phyloP scores from a whole-genome alignment of 2,797 vertebrate species.

The Pangasius djambal region DNA sequence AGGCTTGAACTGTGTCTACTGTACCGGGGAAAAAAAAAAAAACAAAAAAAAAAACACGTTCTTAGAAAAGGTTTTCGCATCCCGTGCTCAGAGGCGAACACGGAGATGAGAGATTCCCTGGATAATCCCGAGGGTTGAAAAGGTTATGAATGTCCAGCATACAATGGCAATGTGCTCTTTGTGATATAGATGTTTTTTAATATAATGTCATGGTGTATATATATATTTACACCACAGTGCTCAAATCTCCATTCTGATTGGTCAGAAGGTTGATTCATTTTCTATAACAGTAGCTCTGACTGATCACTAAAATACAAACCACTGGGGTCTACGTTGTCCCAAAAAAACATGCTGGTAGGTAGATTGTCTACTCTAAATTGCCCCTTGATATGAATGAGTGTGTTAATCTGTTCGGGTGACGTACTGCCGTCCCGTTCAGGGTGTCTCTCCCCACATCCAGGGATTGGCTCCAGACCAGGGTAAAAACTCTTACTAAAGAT shows the following conservation, averaged over 20 bases:
- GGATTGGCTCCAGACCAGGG: neutral
- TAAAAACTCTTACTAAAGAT: neutral
- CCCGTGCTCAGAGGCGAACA: conserved; percentile 32
- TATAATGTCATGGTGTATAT: neutral
- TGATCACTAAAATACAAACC: neutral
- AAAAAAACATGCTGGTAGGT: neutral
- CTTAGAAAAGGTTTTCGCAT: conserved; percentile 43
- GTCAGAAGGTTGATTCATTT: neutral
- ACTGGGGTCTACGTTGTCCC: neutral
- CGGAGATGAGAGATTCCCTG: conserved; percentile 45
- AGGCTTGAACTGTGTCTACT: neutral
- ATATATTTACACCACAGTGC: neutral
- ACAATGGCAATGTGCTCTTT: neutral
- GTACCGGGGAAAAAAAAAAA: neutral
- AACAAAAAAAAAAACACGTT: neutral
- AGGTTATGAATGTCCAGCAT: conserved; percentile 14
- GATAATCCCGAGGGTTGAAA: conserved; percentile 22
- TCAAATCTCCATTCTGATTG: neutral
- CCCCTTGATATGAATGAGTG: too few relatives aligned
- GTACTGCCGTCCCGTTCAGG: neutral
- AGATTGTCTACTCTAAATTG: neutral
- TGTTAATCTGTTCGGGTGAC: neutral
- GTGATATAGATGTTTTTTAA: neutral
- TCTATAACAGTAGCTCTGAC: neutral
- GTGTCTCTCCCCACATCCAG: neutral